Evolutionary conservation across 1,140 invertebrate genomes (phyloP).

Genomic region (Notospermus geniculatus): DNA sequence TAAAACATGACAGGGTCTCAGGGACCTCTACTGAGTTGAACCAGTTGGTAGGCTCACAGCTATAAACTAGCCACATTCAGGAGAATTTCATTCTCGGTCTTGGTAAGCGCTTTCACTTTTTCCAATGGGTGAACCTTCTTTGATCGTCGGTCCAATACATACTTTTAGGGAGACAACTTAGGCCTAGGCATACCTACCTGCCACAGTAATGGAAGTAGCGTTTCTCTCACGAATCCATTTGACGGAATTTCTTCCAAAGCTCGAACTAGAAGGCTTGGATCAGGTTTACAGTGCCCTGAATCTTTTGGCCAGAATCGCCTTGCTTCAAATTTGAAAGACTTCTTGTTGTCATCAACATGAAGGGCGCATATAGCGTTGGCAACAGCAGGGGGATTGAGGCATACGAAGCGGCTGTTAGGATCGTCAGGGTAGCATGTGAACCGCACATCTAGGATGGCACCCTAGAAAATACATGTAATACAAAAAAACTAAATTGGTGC

Average conservation of each 20-base stretch:
- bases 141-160: too few relatives aligned
- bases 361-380: slow-evolving; percentile 20
- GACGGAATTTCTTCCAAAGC: slow-evolving; percentile 27
- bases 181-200: slow-evolving; percentile 22
- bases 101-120: too few relatives aligned
- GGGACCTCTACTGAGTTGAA: too few relatives aligned
- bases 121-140: too few relatives aligned
- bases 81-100: too few relatives aligned
- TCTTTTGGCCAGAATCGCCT: slow-evolving; percentile 28
- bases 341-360: slow-evolving; percentile 25
- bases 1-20: background rate
- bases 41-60: too few relatives aligned
- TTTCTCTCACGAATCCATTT: slow-evolving; percentile 26
- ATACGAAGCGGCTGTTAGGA: slow-evolving; percentile 16
- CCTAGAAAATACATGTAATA: background rate
- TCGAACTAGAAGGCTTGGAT: slow-evolving; percentile 19
- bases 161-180: too few relatives aligned
- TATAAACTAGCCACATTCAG: too few relatives aligned
- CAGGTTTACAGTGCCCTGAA: slow-evolving; percentile 22
- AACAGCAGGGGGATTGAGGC: slow-evolving; percentile 22
- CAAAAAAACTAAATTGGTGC: too few relatives aligned
- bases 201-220: slow-evolving; percentile 28
- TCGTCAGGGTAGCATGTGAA: background rate
- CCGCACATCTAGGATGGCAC: slow-evolving; percentile 8
- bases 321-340: slow-evolving; percentile 23